Base-by-base conservation (phyloP, 2,113 vertebrate genomes). In the Micronycteris hirsuta region DNA sequence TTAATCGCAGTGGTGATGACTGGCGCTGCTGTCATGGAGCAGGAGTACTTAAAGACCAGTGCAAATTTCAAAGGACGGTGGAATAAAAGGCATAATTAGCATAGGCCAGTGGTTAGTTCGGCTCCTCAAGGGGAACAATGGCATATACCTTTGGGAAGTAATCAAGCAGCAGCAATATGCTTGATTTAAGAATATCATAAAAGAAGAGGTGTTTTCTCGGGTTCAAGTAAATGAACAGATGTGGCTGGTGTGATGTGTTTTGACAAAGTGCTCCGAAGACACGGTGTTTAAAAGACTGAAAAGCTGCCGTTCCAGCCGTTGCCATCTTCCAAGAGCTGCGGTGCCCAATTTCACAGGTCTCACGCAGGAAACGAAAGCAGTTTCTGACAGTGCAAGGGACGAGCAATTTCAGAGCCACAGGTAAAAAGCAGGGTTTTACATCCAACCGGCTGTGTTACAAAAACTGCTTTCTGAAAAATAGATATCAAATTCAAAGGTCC, bases 181-280 rank as follows among this genome's bases (percentile, higher is more conserved):
- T 31, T 85, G 65, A 52, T 43, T 84, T 71, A 80, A 73, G 88
- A 90, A 47, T n/a, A 85, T 93, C 71, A 94, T 86, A 76, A 87
- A 65, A 96, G 86, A 80, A 87, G 92, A 85, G 49, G 80, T 94
- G 74, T 94, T 94, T 91, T 67, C 70, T 89, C 67, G 82, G 24
- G 45, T 95, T 97, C 36, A 54, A 38, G 45, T 61, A 84, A 96
- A 82, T 89, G 95, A 88, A 28, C 82, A 95, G 81, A 91, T 93
- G 86, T 95, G 92, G 26, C 56, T 80, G 70, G 36, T n/a, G 10
- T 65, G 87, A 65, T 92, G 58, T 56, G n/a, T 89, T 82, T 26
- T 91, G 86, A 93, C 77, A 93, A 81, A 96, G 45, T 63, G 26
- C 71, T 92, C 76, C 22, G 26, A 90, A 93, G 76, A 92, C 41